Evolutionary conservation across 2,888 invertebrate genomes (phyloP), one percentile per base, ranked within the genome.

Genomic region (Graphium colonna): DNA sequence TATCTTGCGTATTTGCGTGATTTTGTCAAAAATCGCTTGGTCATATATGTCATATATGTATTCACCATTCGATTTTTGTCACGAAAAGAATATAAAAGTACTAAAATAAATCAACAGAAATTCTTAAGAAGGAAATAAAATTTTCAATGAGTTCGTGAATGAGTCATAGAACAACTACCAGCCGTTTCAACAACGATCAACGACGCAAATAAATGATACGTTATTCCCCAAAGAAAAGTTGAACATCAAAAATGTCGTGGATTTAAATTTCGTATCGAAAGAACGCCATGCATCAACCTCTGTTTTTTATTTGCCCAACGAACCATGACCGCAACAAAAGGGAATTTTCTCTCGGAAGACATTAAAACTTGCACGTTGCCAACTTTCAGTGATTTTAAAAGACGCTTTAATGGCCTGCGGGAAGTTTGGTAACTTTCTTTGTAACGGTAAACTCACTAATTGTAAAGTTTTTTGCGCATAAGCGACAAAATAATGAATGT

Each of bases 301-400:
- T 69, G 67, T 68, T 69, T 68, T 68, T 75, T 73, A 68, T 70
- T 68, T 64, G 65, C 58, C 52, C 62, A 60, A 60, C 65, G 64
- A 67, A 64, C 71, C 68, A 61, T 66, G 66, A 61, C 62, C 63
- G 69, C 70, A 77, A 74, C 76, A 79, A 78, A 77, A 70, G 69
- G 69, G 73, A 69, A 62, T 61, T 64, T 64, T 62, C 64, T 58
- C 69, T 64, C 62, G 59, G 64, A 75, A 75, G 73, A 80, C 82
- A 82, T 82, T 82, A 82, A 82, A 82, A 82, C 75, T 83, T 82
- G 71, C 69, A 70, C 70, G 71, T 67, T 67, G 64, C 64, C 69
- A 68, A 74, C 73, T 71, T 63, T 68, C 65, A 58, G 60, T 62
- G 63, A 65, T 68, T 65, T 60, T 59, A 61, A 69, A 65, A 69